phyloP scores from a whole-genome alignment of 2,888 invertebrate species.

The Apamea monoglypha region DNA sequence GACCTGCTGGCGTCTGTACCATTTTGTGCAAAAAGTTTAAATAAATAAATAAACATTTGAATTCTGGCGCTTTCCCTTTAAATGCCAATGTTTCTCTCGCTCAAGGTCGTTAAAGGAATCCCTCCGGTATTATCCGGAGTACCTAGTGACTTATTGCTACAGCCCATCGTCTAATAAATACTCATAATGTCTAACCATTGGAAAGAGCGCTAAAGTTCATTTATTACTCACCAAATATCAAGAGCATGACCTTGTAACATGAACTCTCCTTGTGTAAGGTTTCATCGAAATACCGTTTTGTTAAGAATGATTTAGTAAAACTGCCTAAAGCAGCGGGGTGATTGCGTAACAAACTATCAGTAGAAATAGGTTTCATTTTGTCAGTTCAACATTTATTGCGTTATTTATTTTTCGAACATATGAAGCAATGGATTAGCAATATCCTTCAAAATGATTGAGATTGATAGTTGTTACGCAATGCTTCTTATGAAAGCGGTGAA shows the following conservation, averaged over 20 bases:
- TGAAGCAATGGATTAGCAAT: background rate
- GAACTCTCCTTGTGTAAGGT: constrained; percentile 36
- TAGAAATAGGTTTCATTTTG: background rate
- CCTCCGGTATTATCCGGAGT: background rate
- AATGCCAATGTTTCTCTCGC: background rate
- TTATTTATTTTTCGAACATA: background rate
- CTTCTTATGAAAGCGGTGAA: background rate
- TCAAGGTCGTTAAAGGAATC: background rate
- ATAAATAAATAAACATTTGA: background rate
- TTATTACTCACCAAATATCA: constrained; percentile 26
- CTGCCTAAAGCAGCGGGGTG: background rate
- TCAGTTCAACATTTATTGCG: background rate
- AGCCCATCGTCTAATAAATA: constrained; percentile 20
- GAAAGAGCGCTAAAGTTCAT: constrained; percentile 27
- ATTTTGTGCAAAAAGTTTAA: too few relatives aligned
- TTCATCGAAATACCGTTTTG: constrained; percentile 24
- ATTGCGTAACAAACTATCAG: background rate
- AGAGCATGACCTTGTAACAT: constrained; percentile 40
- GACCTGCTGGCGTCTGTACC: too few relatives aligned
- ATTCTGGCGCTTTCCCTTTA: background rate
- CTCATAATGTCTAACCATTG: constrained; percentile 13
- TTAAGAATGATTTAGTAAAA: background rate
- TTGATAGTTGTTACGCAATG: background rate
- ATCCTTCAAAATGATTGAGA: background rate
- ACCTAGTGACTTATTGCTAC: constrained; percentile 7